phyloP scores from a whole-genome alignment of 2,797 vertebrate species.

The Macropus fuliginosus region DNA sequence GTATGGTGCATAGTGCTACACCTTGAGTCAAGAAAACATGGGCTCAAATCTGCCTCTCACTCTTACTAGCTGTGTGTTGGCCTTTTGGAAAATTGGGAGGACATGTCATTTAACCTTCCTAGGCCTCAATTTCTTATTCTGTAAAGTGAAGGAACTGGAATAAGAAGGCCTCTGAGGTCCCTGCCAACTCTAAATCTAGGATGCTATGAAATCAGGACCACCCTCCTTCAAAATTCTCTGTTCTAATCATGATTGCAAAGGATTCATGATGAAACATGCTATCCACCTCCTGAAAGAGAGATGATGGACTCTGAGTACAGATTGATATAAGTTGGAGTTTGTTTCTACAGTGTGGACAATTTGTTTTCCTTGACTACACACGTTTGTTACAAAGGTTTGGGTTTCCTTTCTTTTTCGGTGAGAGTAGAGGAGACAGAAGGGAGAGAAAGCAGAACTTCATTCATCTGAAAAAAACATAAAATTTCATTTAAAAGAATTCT shows the following conservation, averaged over 20 bases:
- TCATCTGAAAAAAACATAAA: not conserved
- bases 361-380: not conserved
- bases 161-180: not conserved
- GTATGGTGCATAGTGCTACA: not conserved
- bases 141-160: not conserved
- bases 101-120: not conserved
- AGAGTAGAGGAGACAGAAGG: not conserved
- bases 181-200: not conserved
- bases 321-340: not conserved
- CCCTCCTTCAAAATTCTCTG: slow-evolving; percentile 12
- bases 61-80: not conserved
- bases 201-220: not conserved
- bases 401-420: not conserved
- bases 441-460: not conserved
- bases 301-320: not conserved
- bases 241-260: not conserved
- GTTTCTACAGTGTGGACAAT: not conserved
- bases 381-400: not conserved
- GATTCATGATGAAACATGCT: not conserved
- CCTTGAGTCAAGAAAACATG: not conserved
- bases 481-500: not conserved
- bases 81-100: not conserved
- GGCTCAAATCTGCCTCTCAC: not conserved
- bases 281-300: not conserved
- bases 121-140: not conserved